Evolutionary conservation across 1,140 invertebrate species (phyloP).

Genomic region (Brachystomella parvula): DNA sequence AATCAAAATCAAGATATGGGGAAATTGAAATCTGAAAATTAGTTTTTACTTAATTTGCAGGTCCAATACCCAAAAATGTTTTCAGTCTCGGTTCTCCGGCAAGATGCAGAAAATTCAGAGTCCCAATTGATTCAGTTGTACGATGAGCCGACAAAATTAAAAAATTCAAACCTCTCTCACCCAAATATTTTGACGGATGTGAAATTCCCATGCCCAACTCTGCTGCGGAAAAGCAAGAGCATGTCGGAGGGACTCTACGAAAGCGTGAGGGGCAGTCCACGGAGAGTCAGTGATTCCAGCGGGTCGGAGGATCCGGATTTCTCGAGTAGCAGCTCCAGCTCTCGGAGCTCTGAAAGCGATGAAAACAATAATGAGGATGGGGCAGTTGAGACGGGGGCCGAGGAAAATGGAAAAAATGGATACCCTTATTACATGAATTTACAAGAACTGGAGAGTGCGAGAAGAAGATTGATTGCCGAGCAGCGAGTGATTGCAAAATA

Average conservation of each 20-base stretch:
- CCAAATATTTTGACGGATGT: slow-evolving; percentile 1
- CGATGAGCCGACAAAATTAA: not conserved
- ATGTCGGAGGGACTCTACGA: not conserved
- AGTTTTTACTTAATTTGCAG: not conserved
- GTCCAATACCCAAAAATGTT: not conserved
- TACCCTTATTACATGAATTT: slow-evolving; percentile 16
- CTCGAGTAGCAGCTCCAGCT: not conserved
- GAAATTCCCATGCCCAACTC: slow-evolving; percentile 13
- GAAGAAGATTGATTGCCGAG: slow-evolving; percentile 1
- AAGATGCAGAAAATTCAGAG: no score
- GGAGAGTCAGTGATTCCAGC: not conserved
- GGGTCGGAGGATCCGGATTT: not conserved
- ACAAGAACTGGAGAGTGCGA: slow-evolving; percentile 9
- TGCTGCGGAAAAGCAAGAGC: slow-evolving; percentile 10
- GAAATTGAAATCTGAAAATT: not conserved
- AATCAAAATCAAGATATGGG: not conserved
- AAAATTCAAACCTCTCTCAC: not conserved
- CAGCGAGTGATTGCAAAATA: slow-evolving; percentile 14
- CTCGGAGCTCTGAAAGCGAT: not conserved
- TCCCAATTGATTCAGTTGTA: no score
- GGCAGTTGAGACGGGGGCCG: no score
- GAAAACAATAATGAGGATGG: slow-evolving; percentile 7
- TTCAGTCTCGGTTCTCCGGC: not conserved
- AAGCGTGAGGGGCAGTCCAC: not conserved
- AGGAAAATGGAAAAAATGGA: no score